Conservation (phyloP, 2,113 vertebrate genomes). For the Syngnathus scovelli region DNA sequence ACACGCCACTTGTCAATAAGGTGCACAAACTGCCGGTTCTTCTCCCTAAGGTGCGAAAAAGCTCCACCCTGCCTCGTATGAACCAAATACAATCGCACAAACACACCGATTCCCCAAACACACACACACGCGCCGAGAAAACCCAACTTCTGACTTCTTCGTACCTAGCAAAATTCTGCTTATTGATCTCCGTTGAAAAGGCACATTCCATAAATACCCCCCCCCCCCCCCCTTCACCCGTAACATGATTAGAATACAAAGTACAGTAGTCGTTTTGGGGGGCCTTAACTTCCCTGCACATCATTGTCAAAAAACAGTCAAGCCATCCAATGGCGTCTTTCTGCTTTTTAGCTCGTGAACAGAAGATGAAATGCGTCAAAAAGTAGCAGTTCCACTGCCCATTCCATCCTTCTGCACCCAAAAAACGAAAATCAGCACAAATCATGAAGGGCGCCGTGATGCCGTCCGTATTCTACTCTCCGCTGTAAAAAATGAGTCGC, state of each 20-base stretch:
- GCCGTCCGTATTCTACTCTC: constrained; percentile 42
- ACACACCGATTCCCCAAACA: constrained; percentile 28
- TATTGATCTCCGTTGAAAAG: constrained; percentile 45
- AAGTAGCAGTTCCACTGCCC: constrained; percentile 61
- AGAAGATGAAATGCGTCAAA: constrained; percentile 51
- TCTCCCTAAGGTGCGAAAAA: constrained; percentile 70
- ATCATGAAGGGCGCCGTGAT: constrained; percentile 41
- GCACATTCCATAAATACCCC: constrained; percentile 42
- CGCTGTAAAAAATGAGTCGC: constrained; percentile 69
- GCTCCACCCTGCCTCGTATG: constrained; percentile 40
- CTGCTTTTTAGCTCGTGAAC: constrained; percentile 33
- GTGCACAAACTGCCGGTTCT: constrained; percentile 70
- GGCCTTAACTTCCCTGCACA: constrained; percentile 30
- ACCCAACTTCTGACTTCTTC: constrained; percentile 23
- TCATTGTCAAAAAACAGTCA: constrained; percentile 42
- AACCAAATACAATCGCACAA: constrained; percentile 27
- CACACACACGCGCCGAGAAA: constrained; percentile 42
- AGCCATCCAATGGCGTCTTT: constrained; percentile 37
- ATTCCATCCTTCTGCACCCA: constrained; percentile 41
- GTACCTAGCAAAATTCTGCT: constrained; percentile 17
- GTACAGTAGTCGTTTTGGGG: constrained; percentile 1
- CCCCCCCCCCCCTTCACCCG: not conserved
- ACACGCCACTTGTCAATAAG: constrained; percentile 57
- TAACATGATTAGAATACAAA: constrained; percentile 3
- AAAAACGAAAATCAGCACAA: constrained; percentile 50